Conservation (phyloP, 2,888 invertebrate species). For the Amiota minor region DNA sequence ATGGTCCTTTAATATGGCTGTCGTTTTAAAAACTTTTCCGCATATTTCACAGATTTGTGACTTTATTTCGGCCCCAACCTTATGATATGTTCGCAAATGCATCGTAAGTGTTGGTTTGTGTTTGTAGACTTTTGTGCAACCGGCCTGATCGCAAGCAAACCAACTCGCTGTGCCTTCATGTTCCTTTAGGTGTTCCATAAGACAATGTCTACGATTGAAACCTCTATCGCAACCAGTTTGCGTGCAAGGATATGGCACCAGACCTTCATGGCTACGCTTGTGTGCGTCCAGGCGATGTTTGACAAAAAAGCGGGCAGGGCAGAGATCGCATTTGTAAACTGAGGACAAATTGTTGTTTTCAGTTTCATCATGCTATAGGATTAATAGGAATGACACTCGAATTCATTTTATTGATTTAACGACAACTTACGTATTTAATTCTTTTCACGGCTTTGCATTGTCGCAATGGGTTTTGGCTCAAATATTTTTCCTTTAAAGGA, state of each 20-base stretch:
- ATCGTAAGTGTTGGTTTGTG: slow-evolving; percentile 60
- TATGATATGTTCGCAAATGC: slow-evolving; percentile 59
- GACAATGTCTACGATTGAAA: slow-evolving; percentile 54
- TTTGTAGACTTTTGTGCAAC: slow-evolving; percentile 60
- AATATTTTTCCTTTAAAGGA: neutral
- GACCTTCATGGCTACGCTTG: slow-evolving; percentile 58
- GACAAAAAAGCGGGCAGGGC: slow-evolving; percentile 50
- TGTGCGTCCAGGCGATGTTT: slow-evolving; percentile 56
- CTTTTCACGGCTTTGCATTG: neutral
- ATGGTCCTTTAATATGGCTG: slow-evolving; percentile 62
- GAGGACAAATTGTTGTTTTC: slow-evolving; percentile 12
- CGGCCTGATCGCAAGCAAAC: slow-evolving; percentile 52
- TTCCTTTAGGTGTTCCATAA: slow-evolving; percentile 55
- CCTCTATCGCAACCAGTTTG: slow-evolving; percentile 54
- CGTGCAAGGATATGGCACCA: slow-evolving; percentile 58
- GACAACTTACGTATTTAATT: neutral
- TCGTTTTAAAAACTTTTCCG: slow-evolving; percentile 62
- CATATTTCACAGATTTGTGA: slow-evolving; percentile 67
- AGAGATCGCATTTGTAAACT: slow-evolving; percentile 53
- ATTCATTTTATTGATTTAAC: neutral
- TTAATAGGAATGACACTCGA: no score
- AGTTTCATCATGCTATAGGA: neutral
- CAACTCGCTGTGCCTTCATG: slow-evolving; percentile 50
- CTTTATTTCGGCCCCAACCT: slow-evolving; percentile 57
- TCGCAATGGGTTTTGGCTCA: neutral